phyloP scores from a whole-genome alignment of 92 coral and sea anemone species.

The Anthopleura xanthogrammica region DNA sequence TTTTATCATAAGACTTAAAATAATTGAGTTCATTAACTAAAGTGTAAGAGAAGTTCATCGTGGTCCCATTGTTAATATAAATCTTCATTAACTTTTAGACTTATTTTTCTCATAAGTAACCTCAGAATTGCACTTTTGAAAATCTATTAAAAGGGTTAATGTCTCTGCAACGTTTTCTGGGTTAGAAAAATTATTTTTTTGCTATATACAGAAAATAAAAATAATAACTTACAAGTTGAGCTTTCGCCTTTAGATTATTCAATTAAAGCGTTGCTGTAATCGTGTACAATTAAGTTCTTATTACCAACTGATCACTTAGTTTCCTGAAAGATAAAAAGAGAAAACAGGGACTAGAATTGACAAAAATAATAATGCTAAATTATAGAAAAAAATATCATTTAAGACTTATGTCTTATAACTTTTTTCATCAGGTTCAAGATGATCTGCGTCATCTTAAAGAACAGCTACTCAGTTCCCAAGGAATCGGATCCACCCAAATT shows the following conservation, averaged over 20 bases:
- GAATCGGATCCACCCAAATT: conserved; percentile 52
- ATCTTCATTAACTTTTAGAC: not conserved
- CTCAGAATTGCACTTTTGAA: no score
- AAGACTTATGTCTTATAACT: not conserved
- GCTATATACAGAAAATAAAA: no score
- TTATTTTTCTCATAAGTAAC: not conserved
- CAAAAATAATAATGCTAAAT: not conserved
- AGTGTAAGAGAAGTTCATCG: no score
- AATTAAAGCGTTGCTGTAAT: not conserved
- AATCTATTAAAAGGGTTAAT: no score
- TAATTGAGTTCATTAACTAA: no score
- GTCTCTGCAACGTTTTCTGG: no score
- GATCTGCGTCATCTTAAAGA: conserved; percentile 96
- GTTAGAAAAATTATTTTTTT: no score
- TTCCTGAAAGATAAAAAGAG: not conserved
- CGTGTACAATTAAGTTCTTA: not conserved
- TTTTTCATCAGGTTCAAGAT: conserved; percentile 82
- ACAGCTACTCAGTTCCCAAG: conserved; percentile 67
- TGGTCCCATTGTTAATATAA: no score
- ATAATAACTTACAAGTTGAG: no score
- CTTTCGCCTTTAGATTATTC: no score
- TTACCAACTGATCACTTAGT: no score
- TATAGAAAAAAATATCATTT: not conserved
- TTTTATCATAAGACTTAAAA: no score
- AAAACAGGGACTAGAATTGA: not conserved